Evolutionary conservation across 30 jellyfish, hydroid and myxozoan genomes (phyloP).

Genomic region (Hydractinia symbiolongicarpus): DNA sequence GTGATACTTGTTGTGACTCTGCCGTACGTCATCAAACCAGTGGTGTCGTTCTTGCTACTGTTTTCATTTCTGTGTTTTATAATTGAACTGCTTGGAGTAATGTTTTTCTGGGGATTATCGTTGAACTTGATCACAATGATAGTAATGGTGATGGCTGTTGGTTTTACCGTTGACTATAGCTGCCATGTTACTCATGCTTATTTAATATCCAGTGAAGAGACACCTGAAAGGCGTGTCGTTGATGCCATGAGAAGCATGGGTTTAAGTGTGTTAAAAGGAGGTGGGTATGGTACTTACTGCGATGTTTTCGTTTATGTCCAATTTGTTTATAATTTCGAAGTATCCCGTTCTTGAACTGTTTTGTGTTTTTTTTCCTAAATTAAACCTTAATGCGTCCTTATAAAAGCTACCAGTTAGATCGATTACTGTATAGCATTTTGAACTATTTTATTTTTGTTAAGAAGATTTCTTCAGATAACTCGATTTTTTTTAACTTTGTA

Average conservation of each 20-base stretch:
- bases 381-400: not conserved
- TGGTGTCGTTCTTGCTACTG: slow-evolving; percentile 47
- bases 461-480: no score
- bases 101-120: slow-evolving; percentile 89
- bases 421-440: no score
- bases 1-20: slow-evolving; percentile 57
- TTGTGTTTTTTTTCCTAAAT: not conserved
- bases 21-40: slow-evolving; percentile 62
- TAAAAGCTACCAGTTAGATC: no score
- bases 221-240: slow-evolving; percentile 80
- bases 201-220: slow-evolving; percentile 40
- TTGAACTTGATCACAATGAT: slow-evolving; percentile 91
- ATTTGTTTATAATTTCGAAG: not conserved
- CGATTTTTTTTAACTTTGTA: no score
- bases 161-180: slow-evolving; percentile 95
- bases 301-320: not conserved
- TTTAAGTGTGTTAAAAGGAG: slow-evolving; percentile 95
- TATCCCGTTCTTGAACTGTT: not conserved
- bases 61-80: slow-evolving; percentile 47
- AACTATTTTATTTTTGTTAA: no score
- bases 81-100: slow-evolving; percentile 61
- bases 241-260: slow-evolving; percentile 81
- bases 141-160: slow-evolving; percentile 92
- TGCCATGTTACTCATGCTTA: slow-evolving; percentile 95
- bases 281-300: slow-evolving; percentile 26